phyloP scores from a whole-genome alignment of 2,113 vertebrate species.

The Sinocyclocheilus grahami region DNA sequence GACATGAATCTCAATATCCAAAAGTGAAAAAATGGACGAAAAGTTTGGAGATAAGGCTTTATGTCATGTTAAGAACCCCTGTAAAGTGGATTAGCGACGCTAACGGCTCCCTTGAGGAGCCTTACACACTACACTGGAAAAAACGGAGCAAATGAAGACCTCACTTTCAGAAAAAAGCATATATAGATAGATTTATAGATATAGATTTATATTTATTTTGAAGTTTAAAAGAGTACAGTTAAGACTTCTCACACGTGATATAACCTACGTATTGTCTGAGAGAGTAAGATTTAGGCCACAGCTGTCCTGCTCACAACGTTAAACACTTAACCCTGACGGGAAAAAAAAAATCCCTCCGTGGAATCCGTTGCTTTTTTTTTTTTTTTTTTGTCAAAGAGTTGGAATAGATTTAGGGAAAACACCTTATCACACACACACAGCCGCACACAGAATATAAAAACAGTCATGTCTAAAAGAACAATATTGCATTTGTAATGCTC shows the following conservation, averaged over 20 bases:
- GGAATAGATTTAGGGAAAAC: constrained; percentile 83
- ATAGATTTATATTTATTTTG: constrained; percentile 97
- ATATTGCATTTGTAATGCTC: constrained; percentile 98
- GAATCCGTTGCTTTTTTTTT: constrained; percentile 84
- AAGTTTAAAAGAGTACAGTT: constrained; percentile 99
- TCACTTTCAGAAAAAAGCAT: constrained; percentile 91
- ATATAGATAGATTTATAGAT: constrained; percentile 76
- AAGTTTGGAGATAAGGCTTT: constrained; percentile 68
- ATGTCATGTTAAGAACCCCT: constrained; percentile 47
- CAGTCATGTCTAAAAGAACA: constrained; percentile 96
- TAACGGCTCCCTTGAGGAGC: constrained; percentile 49
- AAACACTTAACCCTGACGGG: constrained; percentile 47
- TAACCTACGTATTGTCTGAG: constrained; percentile 95
- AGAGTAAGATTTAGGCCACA: constrained; percentile 81
- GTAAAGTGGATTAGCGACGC: constrained; percentile 45
- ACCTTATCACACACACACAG: constrained; percentile 90
- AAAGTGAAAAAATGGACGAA: constrained; percentile 68
- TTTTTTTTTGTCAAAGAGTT: constrained; percentile 84
- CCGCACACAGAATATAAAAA: constrained; percentile 92
- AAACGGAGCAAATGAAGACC: constrained; percentile 70
- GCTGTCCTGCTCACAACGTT: constrained; percentile 76
- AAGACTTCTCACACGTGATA: constrained; percentile 99
- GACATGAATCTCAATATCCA: constrained; percentile 70
- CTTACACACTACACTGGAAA: constrained; percentile 56
- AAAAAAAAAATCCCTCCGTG: constrained; percentile 55